These are phyloP conservation scores for Nomada hirtipes DNA, from an alignment of 2,888 invertebrate species.

Conservation along the genomic window DNA sequence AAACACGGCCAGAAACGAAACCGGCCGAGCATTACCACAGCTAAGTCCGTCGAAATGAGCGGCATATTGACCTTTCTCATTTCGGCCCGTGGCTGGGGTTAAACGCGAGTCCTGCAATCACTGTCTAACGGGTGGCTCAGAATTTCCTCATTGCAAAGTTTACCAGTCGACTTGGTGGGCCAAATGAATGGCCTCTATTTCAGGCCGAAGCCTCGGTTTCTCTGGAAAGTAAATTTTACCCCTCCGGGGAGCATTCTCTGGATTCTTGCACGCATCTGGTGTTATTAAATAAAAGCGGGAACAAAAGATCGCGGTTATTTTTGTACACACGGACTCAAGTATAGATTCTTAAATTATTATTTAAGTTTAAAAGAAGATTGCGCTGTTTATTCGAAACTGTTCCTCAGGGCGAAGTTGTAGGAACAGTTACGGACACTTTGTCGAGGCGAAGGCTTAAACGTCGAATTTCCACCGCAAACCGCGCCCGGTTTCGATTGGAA, in stretches of 20 bases:
- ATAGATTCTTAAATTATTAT: no score
- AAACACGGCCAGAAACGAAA: conserved; percentile 22
- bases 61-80: conserved; percentile 42
- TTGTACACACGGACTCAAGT: no score
- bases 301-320: no score
- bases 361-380: not conserved
- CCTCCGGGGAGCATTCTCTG: no score
- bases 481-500: not conserved
- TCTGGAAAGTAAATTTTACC: not conserved
- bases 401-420: not conserved
- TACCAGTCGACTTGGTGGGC: no score
- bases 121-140: conserved; percentile 20
- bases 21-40: conserved; percentile 2
- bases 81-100: conserved; percentile 20
- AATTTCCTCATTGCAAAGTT: not conserved
- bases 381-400: no score
- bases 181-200: conserved; percentile 12
- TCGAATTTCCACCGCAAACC: not conserved
- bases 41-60: conserved; percentile 27
- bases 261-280: not conserved
- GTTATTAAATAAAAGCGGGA: not conserved
- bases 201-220: not conserved
- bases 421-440: not conserved
- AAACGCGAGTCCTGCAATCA: conserved; percentile 18
- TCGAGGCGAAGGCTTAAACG: not conserved